phyloP scores from a whole-genome alignment of 2,113 vertebrate genomes.

The Propithecus coquereli region DNA sequence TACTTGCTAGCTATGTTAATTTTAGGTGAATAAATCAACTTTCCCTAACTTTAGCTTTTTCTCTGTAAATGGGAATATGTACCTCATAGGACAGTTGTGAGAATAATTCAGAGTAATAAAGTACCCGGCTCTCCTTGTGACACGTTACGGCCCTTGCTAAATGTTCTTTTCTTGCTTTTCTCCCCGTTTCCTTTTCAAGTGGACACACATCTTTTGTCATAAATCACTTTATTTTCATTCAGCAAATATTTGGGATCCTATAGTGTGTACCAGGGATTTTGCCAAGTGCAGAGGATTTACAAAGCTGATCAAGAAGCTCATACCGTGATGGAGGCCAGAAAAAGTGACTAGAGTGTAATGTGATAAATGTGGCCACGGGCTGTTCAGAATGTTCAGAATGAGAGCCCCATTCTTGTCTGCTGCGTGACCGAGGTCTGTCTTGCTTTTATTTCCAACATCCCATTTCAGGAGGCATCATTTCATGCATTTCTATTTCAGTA shows the following conservation, averaged over 20 bases:
- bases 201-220: not conserved
- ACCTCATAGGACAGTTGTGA: not conserved
- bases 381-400: slow-evolving; percentile 17
- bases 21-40: not conserved
- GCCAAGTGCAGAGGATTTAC: not conserved
- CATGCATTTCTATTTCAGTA: slow-evolving; percentile 15
- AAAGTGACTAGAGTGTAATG: not conserved
- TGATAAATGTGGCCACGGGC: not conserved
- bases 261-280: not conserved
- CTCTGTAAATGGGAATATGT: not conserved
- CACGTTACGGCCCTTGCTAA: not conserved
- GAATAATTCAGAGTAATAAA: not conserved
- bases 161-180: not conserved
- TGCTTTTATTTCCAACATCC: not conserved
- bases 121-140: not conserved
- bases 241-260: not conserved
- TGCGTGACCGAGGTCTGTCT: not conserved
- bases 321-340: not conserved
- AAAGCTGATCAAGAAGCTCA: not conserved
- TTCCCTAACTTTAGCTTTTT: not conserved
- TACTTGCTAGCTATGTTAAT: not conserved
- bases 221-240: not conserved
- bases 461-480: not conserved
- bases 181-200: not conserved
- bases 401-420: not conserved